Base-by-base conservation (phyloP, 2,888 invertebrate genomes). In the Enchytraeus crypticus region DNA sequence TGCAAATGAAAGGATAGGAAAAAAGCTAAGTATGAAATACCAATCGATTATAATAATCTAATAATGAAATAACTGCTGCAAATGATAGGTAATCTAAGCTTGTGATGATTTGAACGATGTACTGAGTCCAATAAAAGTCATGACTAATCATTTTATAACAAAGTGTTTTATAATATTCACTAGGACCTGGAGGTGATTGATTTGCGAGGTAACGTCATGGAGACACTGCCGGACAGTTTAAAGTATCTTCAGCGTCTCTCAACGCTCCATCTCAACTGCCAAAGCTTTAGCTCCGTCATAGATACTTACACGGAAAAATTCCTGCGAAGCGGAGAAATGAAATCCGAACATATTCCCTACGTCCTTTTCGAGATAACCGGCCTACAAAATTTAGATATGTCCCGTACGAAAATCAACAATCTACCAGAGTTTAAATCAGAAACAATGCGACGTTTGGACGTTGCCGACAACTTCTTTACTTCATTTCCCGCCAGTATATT, bases 171-270 rank as follows among this genome's bases (percentile, higher is more conserved):
- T n/a, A n/a, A n/a, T n/a, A n/a, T n/a, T n/a, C n/a, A n/a, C n/a
- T n/a, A 78, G 63, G 73, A 77, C 38, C 68, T 79, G 29, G 73
- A 76, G 63, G 74, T 74, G 60, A 67, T 79, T n/a, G 65, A 74
- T 18, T 65, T 79, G 57, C 78, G 75, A 71, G 79, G 78, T 0
- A 79, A 79, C 66, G 68, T 69, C n/a, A 77, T 79, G 3, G 76
- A 77, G 60, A 73, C 71, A 3, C 67, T 79, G 34, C 79, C 79
- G 0, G 79, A 79, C 62, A 77, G 76, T 0, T 67, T 79, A 21
- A 72, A 46, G 0, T 77, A 78, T 66, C 70, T 79, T 68, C 69
- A 71, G 4, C 74, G 74, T 56, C 70, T 79, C 59, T 66, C 70
- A 51, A 71, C 69, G 11, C 66, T 79, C 32, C 72, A 74, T 5